Evolutionary conservation across 2,113 vertebrate species (phyloP).

Genomic region (Vulpes lagopus): DNA sequence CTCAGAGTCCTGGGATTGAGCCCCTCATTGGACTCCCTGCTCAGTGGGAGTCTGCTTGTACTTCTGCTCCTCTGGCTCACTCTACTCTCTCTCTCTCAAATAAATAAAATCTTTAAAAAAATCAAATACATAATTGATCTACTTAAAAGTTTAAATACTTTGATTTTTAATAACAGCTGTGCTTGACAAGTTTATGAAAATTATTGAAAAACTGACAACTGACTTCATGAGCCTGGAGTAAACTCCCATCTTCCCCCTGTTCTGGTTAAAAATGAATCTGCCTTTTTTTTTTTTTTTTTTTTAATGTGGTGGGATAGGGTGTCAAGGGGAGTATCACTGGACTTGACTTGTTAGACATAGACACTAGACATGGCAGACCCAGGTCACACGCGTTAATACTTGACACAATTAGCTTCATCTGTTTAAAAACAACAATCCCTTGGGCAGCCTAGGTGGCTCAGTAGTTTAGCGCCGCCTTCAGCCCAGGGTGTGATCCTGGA

Average conservation of each 20-base stretch:
- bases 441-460: too few species aligned
- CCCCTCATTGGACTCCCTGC: neutral
- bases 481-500: too few species aligned
- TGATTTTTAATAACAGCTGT: neutral
- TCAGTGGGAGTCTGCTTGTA: neutral
- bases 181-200: neutral
- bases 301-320: neutral
- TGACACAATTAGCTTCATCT: slow-evolving; percentile 68
- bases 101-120: neutral
- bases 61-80: neutral
- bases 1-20: neutral
- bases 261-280: neutral
- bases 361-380: neutral
- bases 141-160: slow-evolving; percentile 11
- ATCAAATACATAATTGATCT: neutral
- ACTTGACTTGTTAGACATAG: neutral
- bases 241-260: fast-evolving
- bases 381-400: slow-evolving; percentile 68
- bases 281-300: neutral
- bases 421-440: slow-evolving; percentile 63
- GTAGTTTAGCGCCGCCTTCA: too few species aligned
- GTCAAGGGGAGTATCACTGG: neutral
- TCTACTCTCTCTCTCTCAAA: neutral
- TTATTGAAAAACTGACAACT: neutral
- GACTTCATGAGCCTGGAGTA: neutral